phyloP scores from a whole-genome alignment of 2,113 vertebrate species.

The Hyla sarda region DNA sequence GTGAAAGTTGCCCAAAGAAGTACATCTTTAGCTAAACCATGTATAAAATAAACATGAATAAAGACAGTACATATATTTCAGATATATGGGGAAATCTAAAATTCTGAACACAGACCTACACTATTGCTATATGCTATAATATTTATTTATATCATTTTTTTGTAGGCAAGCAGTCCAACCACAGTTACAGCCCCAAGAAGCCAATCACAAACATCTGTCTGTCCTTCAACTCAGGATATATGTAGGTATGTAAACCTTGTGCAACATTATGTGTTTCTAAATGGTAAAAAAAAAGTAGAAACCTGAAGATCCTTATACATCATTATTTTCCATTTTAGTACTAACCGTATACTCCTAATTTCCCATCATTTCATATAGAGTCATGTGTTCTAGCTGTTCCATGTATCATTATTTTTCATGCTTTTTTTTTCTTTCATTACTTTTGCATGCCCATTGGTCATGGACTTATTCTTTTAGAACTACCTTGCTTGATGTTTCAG shows the following conservation, averaged over 20 bases:
- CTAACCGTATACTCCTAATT: neutral
- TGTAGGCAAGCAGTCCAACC: constrained; percentile 90
- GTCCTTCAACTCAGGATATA: constrained; percentile 92
- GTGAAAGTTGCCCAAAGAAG: too few relatives aligned
- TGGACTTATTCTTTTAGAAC: constrained; percentile 75
- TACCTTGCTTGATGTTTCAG: constrained; percentile 78
- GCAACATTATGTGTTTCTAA: too few relatives aligned
- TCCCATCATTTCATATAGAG: constrained; percentile 64
- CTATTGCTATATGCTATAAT: neutral
- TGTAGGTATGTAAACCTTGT: constrained; percentile 84
- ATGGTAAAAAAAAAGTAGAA: too few relatives aligned
- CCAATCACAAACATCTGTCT: constrained; percentile 83
- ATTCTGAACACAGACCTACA: too few relatives aligned
- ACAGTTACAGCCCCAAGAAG: constrained; percentile 80
- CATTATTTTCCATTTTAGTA: constrained; percentile 63
- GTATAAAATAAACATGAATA: too few relatives aligned
- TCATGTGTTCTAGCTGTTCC: constrained; percentile 64
- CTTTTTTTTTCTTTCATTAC: constrained; percentile 59
- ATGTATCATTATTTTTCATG: constrained; percentile 64
- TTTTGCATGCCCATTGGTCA: constrained; percentile 70
- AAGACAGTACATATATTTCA: too few relatives aligned
- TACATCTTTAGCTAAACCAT: too few relatives aligned
- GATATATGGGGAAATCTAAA: too few relatives aligned
- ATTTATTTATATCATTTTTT: constrained; percentile 65
- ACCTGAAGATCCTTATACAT: constrained; percentile 35